Base-by-base conservation (phyloP, 2,888 invertebrate species). In the Acronicta leporina region DNA sequence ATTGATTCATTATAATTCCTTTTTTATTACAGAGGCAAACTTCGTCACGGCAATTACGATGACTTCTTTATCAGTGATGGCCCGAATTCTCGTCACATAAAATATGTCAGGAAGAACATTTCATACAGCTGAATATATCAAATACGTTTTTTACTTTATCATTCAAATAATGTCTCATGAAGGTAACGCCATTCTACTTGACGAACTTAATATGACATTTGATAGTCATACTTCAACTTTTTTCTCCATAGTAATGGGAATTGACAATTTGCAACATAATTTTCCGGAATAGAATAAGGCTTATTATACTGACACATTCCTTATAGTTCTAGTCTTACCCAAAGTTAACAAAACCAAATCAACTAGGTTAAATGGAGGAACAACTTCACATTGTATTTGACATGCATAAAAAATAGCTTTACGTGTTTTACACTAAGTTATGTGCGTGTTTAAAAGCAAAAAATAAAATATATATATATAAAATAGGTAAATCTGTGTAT, bases 21-120 rank as follows among this genome's bases (percentile, higher is more conserved):
- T 20, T 20, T 73, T n/a, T 83, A 75, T 87, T 87, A 44, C 90
- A 92, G 92, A 90, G 47, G 75, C 86, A 40, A 87, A 76, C 60
- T 63, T 86, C 63, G 85, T 81, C 73, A 84, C 81, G 45, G 83
- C 87, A 41, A 57, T 88, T 35, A 80, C 85, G 5, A 80, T 85
- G 78, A 63, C 87, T 48, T 59, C 87, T 80, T 79, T 91, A 73
- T 82, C 88, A 64, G 80, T 82, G 69, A 68, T 91, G 78, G 84
- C 86, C 81, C 85, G 90, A 80, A 73, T 84, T 62, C 68, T 88
- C 64, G 63, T 81, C 61, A 82, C 81, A 64, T 88, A 89, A n/a
- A 83, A 66, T 53, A 59, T 13, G 45, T 52, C 59, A 57, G 45
- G 30, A 48, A 63, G 35, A 51, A 13, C 45, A 38, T 47, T 60